A percentile compares a stretch with the other conserved stretches of the same genome.
phyloP scores from a whole-genome alignment of 2,797 vertebrate species.

The Centropyge bicolor region DNA sequence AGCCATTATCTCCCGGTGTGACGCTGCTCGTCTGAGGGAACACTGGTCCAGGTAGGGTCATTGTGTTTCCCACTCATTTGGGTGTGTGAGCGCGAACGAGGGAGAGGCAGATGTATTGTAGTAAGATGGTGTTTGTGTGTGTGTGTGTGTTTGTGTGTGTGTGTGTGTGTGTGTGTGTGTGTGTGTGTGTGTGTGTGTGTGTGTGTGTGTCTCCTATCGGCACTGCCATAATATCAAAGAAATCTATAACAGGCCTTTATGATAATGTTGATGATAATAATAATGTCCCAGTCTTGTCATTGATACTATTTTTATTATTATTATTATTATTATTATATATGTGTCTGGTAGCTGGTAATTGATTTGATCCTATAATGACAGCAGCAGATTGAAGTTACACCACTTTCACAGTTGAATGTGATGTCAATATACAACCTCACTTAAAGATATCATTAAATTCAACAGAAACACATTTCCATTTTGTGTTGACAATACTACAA shows the following conservation, averaged over 20 bases:
- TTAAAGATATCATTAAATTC: not conserved
- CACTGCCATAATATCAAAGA: constrained; percentile 18
- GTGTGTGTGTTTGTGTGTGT: not conserved
- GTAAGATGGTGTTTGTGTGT: constrained; percentile 22
- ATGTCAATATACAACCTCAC: not conserved
- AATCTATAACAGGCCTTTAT: not conserved
- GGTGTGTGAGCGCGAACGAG: constrained; percentile 3
- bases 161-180: no score
- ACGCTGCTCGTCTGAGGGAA: not conserved
- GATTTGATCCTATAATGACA: not conserved
- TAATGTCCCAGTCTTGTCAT: not conserved
- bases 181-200: constrained; percentile 5
- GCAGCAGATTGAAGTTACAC: not conserved
- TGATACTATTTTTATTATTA: not conserved
- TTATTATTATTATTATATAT: not conserved
- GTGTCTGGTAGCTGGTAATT: not conserved
- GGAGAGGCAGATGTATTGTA: constrained; percentile 26
- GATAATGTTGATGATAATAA: no score
- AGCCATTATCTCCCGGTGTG: constrained; percentile 54
- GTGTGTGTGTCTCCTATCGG: not conserved
- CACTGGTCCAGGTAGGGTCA: constrained; percentile 13
- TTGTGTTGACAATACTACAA: not conserved
- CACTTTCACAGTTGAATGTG: not conserved
- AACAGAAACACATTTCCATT: not conserved
- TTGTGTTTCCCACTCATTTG: not conserved